These are phyloP conservation scores for Salarias fasciatus DNA, from an alignment of 2,797 vertebrate species.

Conservation along the genomic window DNA sequence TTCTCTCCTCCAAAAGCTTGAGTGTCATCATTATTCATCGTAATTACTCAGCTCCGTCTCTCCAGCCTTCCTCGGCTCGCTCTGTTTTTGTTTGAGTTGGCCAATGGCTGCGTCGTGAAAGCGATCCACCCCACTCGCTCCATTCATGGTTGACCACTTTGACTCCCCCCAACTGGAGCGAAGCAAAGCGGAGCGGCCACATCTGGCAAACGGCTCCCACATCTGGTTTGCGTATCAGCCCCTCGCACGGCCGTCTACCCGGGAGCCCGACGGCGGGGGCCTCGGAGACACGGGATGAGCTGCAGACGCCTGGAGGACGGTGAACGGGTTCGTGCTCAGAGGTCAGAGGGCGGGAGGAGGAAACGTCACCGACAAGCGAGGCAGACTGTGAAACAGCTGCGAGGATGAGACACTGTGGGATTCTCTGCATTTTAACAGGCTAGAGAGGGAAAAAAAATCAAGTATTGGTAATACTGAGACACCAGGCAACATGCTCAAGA, in stretches of 20 bases:
- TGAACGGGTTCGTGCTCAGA: conserved; percentile 38
- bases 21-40: conserved; percentile 39
- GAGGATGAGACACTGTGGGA: not conserved
- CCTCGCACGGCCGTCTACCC: conserved; percentile 58
- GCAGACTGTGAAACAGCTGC: conserved; percentile 3
- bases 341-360: conserved; percentile 38
- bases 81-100: conserved; percentile 70
- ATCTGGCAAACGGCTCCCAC: conserved; percentile 82
- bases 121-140: conserved; percentile 61
- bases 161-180: conserved; percentile 77
- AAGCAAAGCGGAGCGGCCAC: conserved; percentile 76
- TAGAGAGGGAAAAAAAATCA: not conserved
- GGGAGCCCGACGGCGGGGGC: conserved; percentile 45
- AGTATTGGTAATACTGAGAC: no score
- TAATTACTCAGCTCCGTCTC: conserved; percentile 44
- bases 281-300: conserved; percentile 47
- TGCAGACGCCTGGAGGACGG: conserved; percentile 34
- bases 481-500: no score
- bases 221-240: conserved; percentile 77
- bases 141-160: conserved; percentile 81
- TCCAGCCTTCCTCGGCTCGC: conserved; percentile 39
- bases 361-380: conserved; percentile 44
- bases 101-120: conserved; percentile 60
- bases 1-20: conserved; percentile 34
- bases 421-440: not conserved